A percentile compares a stretch with the other conserved stretches of the same genome.
Evolutionary conservation across 2,797 vertebrate genomes (phyloP).

Genomic region (Acestrorhynchus altus): DNA sequence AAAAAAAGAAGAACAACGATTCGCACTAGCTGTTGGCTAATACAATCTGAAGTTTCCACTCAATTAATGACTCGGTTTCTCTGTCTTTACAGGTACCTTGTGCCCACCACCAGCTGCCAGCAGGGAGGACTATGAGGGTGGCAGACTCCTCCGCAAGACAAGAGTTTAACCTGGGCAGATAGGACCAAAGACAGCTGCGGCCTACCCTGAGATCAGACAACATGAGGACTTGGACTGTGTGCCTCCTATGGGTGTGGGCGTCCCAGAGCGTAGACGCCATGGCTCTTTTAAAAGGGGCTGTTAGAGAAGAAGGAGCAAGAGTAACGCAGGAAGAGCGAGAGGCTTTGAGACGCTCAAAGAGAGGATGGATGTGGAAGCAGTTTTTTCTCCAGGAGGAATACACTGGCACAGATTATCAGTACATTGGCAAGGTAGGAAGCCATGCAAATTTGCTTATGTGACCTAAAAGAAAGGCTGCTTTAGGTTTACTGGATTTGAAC

Average conservation of each 20-base stretch:
- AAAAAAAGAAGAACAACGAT: constrained; percentile 28
- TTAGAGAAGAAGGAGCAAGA: constrained; percentile 27
- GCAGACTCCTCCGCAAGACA: constrained; percentile 41
- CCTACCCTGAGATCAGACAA: constrained; percentile 42
- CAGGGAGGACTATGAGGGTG: constrained; percentile 66
- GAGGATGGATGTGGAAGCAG: constrained; percentile 98
- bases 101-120: constrained; percentile 18
- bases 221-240: constrained; percentile 70
- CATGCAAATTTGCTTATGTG: background rate
- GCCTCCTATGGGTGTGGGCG: constrained; percentile 63
- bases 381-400: constrained; percentile 97
- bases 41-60: constrained; percentile 16
- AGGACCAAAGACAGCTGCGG: constrained; percentile 56
- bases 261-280: constrained; percentile 59
- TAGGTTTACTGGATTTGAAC: background rate
- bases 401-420: constrained; percentile 90
- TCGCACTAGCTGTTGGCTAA: constrained; percentile 16
- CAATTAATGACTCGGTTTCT: constrained; percentile 41
- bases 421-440: constrained; percentile 90
- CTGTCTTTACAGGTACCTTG: constrained; percentile 55
- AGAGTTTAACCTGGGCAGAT: constrained; percentile 65
- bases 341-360: constrained; percentile 83
- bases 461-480: background rate
- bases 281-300: constrained; percentile 74
- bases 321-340: constrained; percentile 49